These are phyloP conservation scores for Pipa parva DNA, from an alignment of 2,113 vertebrate species.

Conservation along the genomic window DNA sequence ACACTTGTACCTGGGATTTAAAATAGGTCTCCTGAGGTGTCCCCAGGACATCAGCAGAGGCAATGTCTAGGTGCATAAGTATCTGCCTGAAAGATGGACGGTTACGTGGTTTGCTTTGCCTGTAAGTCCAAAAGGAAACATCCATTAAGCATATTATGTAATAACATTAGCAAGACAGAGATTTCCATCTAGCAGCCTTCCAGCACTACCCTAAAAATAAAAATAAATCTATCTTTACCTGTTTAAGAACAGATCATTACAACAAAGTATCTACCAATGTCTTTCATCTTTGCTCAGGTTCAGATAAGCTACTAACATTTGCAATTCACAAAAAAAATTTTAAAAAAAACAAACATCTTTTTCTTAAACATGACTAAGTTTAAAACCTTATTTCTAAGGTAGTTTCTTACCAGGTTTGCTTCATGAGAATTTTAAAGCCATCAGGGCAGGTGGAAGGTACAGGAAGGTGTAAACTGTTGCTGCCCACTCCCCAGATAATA, in stretches of 20 bases:
- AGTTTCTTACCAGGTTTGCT: conserved; percentile 87
- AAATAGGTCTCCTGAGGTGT: conserved; percentile 98
- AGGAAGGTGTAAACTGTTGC: conserved; percentile 95
- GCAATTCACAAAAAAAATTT: too few species aligned
- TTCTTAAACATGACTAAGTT: background rate
- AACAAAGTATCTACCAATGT: too few species aligned
- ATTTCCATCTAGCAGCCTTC: background rate
- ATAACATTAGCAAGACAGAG: background rate
- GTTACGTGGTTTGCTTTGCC: conserved; percentile 96
- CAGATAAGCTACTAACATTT: too few species aligned
- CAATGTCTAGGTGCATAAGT: conserved; percentile 92
- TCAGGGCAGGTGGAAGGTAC: conserved; percentile 96
- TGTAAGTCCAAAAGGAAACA: conserved; percentile 52
- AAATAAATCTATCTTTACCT: too few species aligned
- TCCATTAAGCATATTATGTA: too few species aligned
- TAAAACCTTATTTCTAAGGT: too few species aligned
- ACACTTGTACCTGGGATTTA: conserved; percentile 92
- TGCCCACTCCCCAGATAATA: conserved; percentile 98
- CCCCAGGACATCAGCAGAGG: conserved; percentile 86
- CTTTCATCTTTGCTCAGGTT: too few species aligned
- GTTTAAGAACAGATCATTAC: too few species aligned
- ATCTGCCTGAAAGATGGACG: conserved; percentile 95
- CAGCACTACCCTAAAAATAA: too few species aligned
- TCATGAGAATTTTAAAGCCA: conserved; percentile 98
- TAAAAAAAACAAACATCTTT: background rate